Percentiles rank a stretch among this genome's conserved stretches.
Conservation (phyloP, 2,113 vertebrate genomes). For the Oncorhynchus gorbuscha region DNA sequence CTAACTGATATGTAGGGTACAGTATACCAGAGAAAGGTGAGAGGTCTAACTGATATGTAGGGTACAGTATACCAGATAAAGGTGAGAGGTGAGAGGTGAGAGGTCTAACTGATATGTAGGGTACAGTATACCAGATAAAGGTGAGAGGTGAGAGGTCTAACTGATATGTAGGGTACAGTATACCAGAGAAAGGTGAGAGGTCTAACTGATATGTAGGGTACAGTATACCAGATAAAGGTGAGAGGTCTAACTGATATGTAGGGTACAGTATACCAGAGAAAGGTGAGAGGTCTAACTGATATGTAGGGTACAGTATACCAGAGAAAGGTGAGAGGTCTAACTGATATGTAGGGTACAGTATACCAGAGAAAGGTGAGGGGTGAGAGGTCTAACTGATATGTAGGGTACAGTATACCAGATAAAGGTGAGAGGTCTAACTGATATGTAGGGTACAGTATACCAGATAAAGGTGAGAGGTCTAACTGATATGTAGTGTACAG, state of each 20-base stretch:
- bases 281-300: background rate
- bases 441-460: constrained; percentile 68
- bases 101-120: background rate
- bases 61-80: constrained; percentile 77
- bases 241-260: background rate
- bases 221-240: constrained; percentile 77
- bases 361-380: constrained; percentile 71
- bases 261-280: constrained; percentile 77
- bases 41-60: background rate
- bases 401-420: constrained; percentile 77
- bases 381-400: background rate
- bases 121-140: constrained; percentile 70
- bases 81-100: background rate
- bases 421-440: background rate
- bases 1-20: too few species aligned
- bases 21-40: constrained; percentile 78
- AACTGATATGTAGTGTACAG: constrained; percentile 19
- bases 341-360: constrained; percentile 49
- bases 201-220: too few species aligned
- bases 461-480: constrained; percentile 54
- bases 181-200: too few species aligned
- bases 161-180: too few species aligned
- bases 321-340: constrained; percentile 14
- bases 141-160: background rate
- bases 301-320: constrained; percentile 76